Base-by-base conservation (phyloP, 2,888 invertebrate genomes). In the Tenthredo distinguenda region DNA sequence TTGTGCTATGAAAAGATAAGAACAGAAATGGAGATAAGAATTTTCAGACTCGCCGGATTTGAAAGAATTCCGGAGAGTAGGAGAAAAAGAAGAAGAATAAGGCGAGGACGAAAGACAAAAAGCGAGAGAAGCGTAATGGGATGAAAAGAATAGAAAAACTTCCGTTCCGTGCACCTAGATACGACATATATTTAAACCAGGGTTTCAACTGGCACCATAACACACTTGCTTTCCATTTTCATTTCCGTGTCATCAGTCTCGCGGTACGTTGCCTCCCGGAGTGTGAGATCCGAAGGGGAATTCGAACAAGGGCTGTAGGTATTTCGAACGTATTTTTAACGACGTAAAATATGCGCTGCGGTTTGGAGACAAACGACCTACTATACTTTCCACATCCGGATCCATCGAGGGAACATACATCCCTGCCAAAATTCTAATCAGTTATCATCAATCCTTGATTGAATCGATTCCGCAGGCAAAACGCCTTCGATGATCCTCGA, bases 211-310 rank as follows among this genome's bases (percentile, higher is more conserved):
- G 83, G 47, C 83, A 83, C 82, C 50, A 26, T 83, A 68, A 47
- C 82, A 83, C 83, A 83, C 71, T 83, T 83, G 83, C 50, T 83
- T 83, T 83, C 83, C 83, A 83, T 83, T 83, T 83, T 40, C 65
- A 83, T 83, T 83, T 83, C 83, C 83, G 83, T 71, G 83, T 68
- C 83, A 83, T 83, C 83, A 68, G 83, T 83, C 83, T 83, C 31
- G 34, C 55, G 6, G 55, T 55, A 55, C 55, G 55, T 21, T 34
- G 50, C 68, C 71, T 71, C 83, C 83, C 83, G 62, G 21, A 81
- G 81, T 37, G 58, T 31, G 7, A 62, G 50, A 55, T 9, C 10
- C 15, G 21, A 62, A 10, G 58, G 34, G 37, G 21, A 21, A n/a
- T 6, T 31, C 31, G 3, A 40, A 26, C 26, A 34, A 34, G 77